Conservation (phyloP, 2,797 vertebrate species). For the Alfaro cultratus region DNA sequence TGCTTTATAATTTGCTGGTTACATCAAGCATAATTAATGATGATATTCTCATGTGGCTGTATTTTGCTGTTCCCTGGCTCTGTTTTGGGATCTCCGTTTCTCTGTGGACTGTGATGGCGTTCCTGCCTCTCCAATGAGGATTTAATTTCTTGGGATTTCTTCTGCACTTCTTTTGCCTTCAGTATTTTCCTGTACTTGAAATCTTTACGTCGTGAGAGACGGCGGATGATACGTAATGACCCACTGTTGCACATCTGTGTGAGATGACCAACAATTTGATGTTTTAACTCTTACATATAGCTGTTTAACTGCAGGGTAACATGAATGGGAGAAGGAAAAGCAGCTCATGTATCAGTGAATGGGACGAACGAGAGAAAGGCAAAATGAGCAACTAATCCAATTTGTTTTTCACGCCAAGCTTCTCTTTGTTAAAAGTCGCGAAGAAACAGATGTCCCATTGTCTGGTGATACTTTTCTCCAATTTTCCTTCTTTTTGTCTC, state of each 20-base stretch:
- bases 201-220: not conserved
- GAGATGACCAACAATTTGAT: not conserved
- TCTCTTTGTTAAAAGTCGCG: not conserved
- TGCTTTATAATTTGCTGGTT: too few species aligned
- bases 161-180: not conserved
- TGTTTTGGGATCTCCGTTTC: not conserved
- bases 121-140: not conserved
- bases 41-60: not conserved
- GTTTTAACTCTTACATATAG: not conserved
- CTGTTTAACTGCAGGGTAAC: too few species aligned
- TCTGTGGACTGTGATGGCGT: not conserved
- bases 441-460: conserved; percentile 6
- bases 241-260: too few species aligned
- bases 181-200: not conserved
- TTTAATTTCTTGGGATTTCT: not conserved
- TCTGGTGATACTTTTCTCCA: not conserved
- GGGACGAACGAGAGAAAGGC: not conserved
- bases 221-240: not conserved
- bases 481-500: not conserved
- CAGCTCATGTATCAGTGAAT: not conserved
- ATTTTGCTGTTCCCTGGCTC: not conserved
- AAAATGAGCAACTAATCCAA: not conserved
- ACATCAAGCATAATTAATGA: too few species aligned
- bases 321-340: not conserved
- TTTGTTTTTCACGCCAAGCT: not conserved